A percentile compares a stretch with the other conserved stretches of the same genome.
phyloP scores from a whole-genome alignment of 2,797 vertebrate genomes.

The Pogonophryne albipinna region DNA sequence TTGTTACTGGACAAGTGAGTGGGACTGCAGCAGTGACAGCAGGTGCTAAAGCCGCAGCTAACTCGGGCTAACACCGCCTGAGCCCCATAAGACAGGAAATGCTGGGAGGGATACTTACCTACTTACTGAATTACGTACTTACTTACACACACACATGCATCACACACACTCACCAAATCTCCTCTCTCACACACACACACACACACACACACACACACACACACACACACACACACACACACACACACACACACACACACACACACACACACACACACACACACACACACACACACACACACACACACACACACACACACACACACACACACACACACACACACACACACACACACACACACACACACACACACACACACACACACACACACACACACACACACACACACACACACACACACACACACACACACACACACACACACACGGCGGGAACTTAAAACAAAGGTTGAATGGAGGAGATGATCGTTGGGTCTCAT shows the following conservation, averaged over 20 bases:
- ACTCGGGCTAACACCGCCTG: constrained; percentile 80
- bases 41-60: constrained; percentile 81
- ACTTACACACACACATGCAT: constrained; percentile 32
- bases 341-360: constrained; percentile 31
- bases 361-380: constrained; percentile 22
- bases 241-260: constrained; percentile 24
- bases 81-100: constrained; percentile 82
- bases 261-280: constrained; percentile 26
- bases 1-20: constrained; percentile 81
- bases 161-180: constrained; percentile 25
- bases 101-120: constrained; percentile 79
- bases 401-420: constrained; percentile 29
- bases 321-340: constrained; percentile 25
- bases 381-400: constrained; percentile 31
- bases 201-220: constrained; percentile 30
- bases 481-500: constrained; percentile 69
- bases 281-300: too few species aligned
- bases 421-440: constrained; percentile 18
- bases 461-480: constrained; percentile 66
- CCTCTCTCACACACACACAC: constrained; percentile 27
- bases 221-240: constrained; percentile 31
- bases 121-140: constrained; percentile 65
- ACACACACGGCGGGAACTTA: constrained; percentile 28
- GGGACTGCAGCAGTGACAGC: constrained; percentile 77
- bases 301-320: constrained; percentile 30